phyloP scores from a whole-genome alignment of 2,888 invertebrate species.

The Zelleria hepariella region DNA sequence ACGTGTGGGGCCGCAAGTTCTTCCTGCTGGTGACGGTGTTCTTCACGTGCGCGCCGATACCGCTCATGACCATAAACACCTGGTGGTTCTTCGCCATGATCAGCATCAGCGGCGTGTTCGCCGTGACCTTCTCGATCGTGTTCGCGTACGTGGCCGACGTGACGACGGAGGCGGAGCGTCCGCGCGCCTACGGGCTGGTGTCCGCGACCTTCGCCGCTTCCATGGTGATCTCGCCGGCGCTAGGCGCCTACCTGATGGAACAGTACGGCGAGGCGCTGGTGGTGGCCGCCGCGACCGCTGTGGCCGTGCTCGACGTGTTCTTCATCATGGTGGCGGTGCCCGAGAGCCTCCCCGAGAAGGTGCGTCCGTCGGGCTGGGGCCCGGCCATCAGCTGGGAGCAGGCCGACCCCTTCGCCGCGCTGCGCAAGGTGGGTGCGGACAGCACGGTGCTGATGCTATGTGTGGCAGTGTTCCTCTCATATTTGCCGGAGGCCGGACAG shows the following conservation, averaged over 20 bases:
- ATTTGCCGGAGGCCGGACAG: constrained; percentile 98
- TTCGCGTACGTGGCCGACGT: constrained; percentile 99
- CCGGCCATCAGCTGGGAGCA: constrained; percentile 97
- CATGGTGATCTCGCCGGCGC: constrained; percentile 97
- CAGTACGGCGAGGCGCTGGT: constrained; percentile 88
- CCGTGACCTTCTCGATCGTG: constrained; percentile 99
- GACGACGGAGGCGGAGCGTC: constrained; percentile 95
- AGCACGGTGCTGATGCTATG: constrained; percentile 97
- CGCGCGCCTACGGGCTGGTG: constrained; percentile 96
- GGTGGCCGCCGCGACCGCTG: constrained; percentile 94
- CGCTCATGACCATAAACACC: constrained; percentile 98
- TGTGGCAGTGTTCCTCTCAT: constrained; percentile 97
- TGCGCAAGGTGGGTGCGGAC: constrained; percentile 93
- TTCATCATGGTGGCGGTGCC: constrained; percentile 99
- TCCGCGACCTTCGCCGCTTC: constrained; percentile 99
- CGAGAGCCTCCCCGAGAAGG: constrained; percentile 97
- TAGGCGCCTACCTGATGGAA: constrained; percentile 92
- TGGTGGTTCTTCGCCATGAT: constrained; percentile 99
- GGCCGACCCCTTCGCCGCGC: constrained; percentile 97
- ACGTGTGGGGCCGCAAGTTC: constrained; percentile 98
- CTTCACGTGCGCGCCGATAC: constrained; percentile 99
- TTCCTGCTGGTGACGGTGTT: constrained; percentile 98
- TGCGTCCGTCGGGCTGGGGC: constrained; percentile 81
- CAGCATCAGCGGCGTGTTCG: constrained; percentile 98
- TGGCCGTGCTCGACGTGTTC: constrained; percentile 96